Evolutionary conservation across 2,113 vertebrate species (phyloP), one percentile per base, ranked within the genome.

Genomic region (Barnardius zonarius): DNA sequence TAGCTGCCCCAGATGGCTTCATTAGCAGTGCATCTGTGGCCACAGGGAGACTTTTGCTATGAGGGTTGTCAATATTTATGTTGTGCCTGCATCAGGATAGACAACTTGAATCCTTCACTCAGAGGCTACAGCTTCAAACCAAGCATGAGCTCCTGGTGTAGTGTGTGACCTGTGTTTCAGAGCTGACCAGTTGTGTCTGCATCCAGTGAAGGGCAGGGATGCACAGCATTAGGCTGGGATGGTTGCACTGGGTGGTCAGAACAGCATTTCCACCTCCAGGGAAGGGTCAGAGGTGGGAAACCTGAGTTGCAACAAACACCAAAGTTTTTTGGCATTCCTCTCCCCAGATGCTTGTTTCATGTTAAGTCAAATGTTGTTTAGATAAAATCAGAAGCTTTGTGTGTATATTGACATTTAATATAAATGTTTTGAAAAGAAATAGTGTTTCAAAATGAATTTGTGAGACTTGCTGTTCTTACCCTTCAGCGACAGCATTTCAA

Each of bases 361-460:
- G 5, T 67, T 66, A 86, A 88, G 51, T 67, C 70, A 85, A 93
- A 89, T 31, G 31, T 67, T 82, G 24, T 77, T 94, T 28, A 88
- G 82, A 88, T 93, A 90, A 95, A 90, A 95, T 90, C 87, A 48
- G 43, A 52, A 70, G 63, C 33, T 83, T 95, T 92, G 59, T 49
- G 33, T 81, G 93, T 86, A 24, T 74, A 66, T 44, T 90, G 92
- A 86, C 54, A 62, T 74, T 70, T 90, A 93, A 90, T 94, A 74
- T 93, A 88, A 93, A 90, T 43, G 37, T 83, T 92, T 86, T 83
- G 80, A 74, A 73, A 93, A 88, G 74, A 87, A 87, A 80, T 9
- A 55, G 70, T 33, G 24, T 88, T 95, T 77, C 67, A 92, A 52
- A 90, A 95, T 80, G 82, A 73, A 48, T 90, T 87, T 90, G 54